Conservation (phyloP, 1,140 invertebrate species). For the Patella vulgata region DNA sequence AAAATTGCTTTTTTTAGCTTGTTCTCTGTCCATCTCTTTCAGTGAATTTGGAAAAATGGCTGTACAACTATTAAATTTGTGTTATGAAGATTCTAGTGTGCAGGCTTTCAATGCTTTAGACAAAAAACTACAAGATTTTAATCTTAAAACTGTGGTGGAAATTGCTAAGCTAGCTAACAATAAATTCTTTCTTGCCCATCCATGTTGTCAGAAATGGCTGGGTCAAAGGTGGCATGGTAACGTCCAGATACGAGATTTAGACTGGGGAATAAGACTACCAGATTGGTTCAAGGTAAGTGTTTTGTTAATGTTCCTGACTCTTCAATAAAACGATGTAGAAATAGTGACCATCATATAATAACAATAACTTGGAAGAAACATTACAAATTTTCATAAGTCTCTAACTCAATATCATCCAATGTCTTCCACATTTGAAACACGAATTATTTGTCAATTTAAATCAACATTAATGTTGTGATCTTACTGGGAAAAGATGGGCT, state of each 20-base stretch:
- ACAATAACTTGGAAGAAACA: too few species aligned
- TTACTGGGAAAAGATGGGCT: too few species aligned
- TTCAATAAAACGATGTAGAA: not conserved
- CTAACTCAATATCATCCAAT: too few species aligned
- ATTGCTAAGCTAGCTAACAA: constrained; percentile 59
- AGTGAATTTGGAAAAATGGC: constrained; percentile 67
- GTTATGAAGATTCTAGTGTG: constrained; percentile 57
- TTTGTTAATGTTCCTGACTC: not conserved
- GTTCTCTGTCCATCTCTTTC: constrained; percentile 22
- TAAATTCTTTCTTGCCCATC: constrained; percentile 66
- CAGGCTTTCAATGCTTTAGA: constrained; percentile 63
- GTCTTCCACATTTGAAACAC: too few species aligned
- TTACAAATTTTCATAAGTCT: not conserved
- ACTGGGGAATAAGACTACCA: constrained; percentile 60
- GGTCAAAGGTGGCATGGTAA: constrained; percentile 62
- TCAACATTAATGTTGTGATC: too few species aligned
- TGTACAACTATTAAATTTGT: constrained; percentile 64
- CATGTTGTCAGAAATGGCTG: constrained; percentile 68
- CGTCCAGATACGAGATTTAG: constrained; percentile 62
- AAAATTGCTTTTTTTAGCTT: too few species aligned
- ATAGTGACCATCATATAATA: too few species aligned
- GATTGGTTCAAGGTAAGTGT: constrained; percentile 63
- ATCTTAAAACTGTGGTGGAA: constrained; percentile 59
- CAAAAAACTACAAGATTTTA: constrained; percentile 63
- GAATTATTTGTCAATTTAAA: too few species aligned